phyloP scores from a whole-genome alignment of 2,888 invertebrate genomes.

The Aradus depressus region DNA sequence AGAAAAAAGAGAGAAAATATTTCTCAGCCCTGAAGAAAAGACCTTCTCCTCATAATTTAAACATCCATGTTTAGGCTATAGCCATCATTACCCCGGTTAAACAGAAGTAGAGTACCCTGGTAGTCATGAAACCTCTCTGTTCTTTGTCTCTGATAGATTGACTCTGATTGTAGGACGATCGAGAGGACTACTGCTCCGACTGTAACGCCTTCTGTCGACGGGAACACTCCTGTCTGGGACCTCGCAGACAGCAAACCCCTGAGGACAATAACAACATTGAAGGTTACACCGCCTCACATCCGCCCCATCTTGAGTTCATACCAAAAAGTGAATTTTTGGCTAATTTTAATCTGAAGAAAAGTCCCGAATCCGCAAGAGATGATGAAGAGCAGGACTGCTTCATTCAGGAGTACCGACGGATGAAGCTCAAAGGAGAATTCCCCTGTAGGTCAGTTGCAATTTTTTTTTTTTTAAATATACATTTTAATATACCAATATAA shows the following conservation, averaged over 20 bases:
- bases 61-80: too few relatives aligned
- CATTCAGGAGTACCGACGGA: slow-evolving; percentile 72
- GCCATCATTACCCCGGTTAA: too few relatives aligned
- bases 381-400: slow-evolving; percentile 75
- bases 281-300: slow-evolving; percentile 54
- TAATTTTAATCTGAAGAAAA: slow-evolving; percentile 21
- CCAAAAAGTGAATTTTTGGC: slow-evolving; percentile 23
- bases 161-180: too few relatives aligned
- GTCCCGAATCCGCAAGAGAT: slow-evolving; percentile 37
- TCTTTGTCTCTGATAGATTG: too few relatives aligned
- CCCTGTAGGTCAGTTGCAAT: slow-evolving; percentile 55
- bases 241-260: slow-evolving; percentile 33
- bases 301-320: not conserved
- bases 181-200: slow-evolving; percentile 21
- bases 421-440: slow-evolving; percentile 81
- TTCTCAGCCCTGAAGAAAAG: too few relatives aligned
- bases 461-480: too few relatives aligned
- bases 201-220: slow-evolving; percentile 47
- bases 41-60: too few relatives aligned
- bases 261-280: slow-evolving; percentile 42
- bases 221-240: slow-evolving; percentile 11
- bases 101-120: too few relatives aligned
- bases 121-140: too few relatives aligned
- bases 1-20: too few relatives aligned
- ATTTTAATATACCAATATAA: too few relatives aligned